These are phyloP conservation scores for Crotalus viridis DNA, from an alignment of 2,113 vertebrate genomes.

Conservation along the genomic window DNA sequence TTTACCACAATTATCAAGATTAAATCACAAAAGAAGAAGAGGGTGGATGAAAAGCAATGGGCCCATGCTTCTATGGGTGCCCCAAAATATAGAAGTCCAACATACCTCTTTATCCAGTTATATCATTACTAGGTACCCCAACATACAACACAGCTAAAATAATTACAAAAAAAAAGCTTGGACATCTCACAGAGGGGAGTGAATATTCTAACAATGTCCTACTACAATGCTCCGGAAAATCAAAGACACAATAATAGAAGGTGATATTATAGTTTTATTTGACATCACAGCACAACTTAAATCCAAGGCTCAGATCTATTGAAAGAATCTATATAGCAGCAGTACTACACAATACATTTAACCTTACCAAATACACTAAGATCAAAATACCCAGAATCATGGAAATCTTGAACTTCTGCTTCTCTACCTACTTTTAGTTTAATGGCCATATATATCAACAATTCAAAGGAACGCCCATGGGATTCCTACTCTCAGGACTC, in stretches of 20 bases:
- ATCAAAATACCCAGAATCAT: neutral
- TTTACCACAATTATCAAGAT: neutral
- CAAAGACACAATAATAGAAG: neutral
- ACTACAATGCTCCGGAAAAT: neutral
- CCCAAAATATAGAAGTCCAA: neutral
- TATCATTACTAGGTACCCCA: neutral
- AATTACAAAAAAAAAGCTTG: neutral
- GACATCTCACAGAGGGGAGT: neutral
- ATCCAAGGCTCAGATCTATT: neutral
- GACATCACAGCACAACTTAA: neutral
- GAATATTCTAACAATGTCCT: neutral
- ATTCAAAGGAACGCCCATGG: neutral
- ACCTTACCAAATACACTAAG: neutral
- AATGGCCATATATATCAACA: neutral
- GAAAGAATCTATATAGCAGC: neutral
- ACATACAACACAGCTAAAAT: neutral
- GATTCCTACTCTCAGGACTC: neutral
- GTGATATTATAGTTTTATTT: neutral
- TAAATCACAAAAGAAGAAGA: neutral
- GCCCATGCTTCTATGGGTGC: neutral
- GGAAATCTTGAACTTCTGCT: neutral
- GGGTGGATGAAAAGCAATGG: neutral
- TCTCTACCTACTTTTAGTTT: neutral
- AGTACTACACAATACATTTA: neutral
- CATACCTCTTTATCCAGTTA: neutral